Conservation (phyloP, 2,888 invertebrate genomes). For the Ennomos erosarius region DNA sequence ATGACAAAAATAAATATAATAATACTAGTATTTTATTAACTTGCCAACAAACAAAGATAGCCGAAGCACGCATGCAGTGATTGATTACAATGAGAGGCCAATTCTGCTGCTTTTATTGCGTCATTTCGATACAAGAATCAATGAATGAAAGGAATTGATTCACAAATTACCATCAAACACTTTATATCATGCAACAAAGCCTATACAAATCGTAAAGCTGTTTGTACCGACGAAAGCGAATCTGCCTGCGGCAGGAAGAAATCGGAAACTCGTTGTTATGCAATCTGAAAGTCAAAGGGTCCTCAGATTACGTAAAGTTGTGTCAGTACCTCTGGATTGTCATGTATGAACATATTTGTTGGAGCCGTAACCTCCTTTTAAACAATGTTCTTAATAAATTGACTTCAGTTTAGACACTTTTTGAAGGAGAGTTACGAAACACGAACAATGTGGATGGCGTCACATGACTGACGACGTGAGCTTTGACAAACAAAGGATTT, state of each 20-base stretch:
- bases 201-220: constrained; percentile 16
- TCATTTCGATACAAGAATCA: constrained; percentile 4
- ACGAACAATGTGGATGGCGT: constrained; percentile 21
- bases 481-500: constrained; percentile 26
- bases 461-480: constrained; percentile 20
- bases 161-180: constrained; percentile 23
- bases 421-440: constrained; percentile 22
- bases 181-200: constrained; percentile 33
- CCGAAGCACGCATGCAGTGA: too few species aligned
- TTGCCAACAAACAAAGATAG: too few species aligned
- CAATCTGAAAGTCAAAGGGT: constrained; percentile 71
- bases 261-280: constrained; percentile 72
- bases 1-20: too few species aligned
- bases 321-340: constrained; percentile 44
- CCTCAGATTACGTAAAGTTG: constrained; percentile 64
- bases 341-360: constrained; percentile 31
- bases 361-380: constrained; percentile 22
- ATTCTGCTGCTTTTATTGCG: constrained; percentile 8
- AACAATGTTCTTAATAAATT: constrained; percentile 22
- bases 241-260: constrained; percentile 68
- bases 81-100: constrained; percentile 5
- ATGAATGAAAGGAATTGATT: constrained; percentile 28
- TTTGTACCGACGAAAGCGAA: constrained; percentile 63
- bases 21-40: too few species aligned
- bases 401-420: constrained; percentile 17